These are phyloP conservation scores for Petrophora chlorosata DNA, from an alignment of 2,888 invertebrate genomes.

Conservation along the genomic window DNA sequence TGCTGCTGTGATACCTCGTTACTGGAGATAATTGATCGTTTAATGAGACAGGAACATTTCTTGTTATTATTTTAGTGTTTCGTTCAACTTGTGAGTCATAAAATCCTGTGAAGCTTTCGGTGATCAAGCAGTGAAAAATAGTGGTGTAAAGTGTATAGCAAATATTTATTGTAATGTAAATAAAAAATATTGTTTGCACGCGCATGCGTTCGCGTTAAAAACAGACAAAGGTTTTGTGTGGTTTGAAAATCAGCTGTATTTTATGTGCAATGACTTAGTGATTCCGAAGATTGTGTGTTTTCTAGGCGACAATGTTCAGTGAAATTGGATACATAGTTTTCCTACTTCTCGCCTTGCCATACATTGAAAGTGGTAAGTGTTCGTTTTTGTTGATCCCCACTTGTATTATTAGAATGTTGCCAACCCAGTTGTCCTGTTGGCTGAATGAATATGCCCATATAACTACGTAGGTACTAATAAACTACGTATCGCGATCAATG, in stretches of 20 bases:
- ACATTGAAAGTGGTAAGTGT: conserved; percentile 88
- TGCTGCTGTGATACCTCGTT: conserved; percentile 38
- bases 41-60: conserved; percentile 48
- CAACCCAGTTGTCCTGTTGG: conserved; percentile 33
- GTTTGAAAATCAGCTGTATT: conserved; percentile 84
- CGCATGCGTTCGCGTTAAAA: conserved; percentile 83
- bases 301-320: conserved; percentile 84
- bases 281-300: conserved; percentile 73
- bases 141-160: conserved; percentile 51
- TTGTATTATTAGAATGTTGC: conserved; percentile 38
- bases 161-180: conserved; percentile 77
- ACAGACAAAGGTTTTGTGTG: conserved; percentile 86
- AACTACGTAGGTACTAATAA: neutral
- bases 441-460: conserved; percentile 17
- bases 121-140: conserved; percentile 44
- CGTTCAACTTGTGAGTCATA: conserved; percentile 50
- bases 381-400: conserved; percentile 21
- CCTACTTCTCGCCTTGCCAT: conserved; percentile 87
- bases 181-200: conserved; percentile 80
- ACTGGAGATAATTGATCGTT: conserved; percentile 30
- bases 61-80: conserved; percentile 72
- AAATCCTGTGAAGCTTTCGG: conserved; percentile 49
- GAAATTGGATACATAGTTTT: conserved; percentile 87
- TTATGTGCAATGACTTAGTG: conserved; percentile 82
- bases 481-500: conserved; percentile 10